Conservation (phyloP, 2,888 invertebrate species). For the Zygothrica quintamaculata region DNA sequence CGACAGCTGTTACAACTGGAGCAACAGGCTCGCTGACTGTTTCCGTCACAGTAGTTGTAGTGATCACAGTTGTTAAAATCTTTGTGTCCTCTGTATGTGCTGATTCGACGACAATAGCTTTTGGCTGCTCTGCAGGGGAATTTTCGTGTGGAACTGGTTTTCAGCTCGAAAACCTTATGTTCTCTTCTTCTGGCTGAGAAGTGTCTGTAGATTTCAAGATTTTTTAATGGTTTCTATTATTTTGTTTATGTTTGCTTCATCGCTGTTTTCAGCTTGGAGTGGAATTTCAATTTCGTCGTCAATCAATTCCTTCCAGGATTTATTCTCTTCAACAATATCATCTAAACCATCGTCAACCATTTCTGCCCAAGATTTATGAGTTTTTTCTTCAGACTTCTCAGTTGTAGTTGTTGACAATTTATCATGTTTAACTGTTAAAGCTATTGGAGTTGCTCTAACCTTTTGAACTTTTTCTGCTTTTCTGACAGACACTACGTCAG, state of each 20-base stretch:
- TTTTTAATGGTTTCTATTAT: conserved; percentile 66
- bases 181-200: conserved; percentile 8
- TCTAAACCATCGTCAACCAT: conserved; percentile 73
- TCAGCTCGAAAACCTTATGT: too few species aligned
- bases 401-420: conserved; percentile 35
- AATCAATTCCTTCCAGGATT: conserved; percentile 75
- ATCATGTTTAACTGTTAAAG: conserved; percentile 31
- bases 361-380: conserved; percentile 71
- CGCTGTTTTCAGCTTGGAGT: conserved; percentile 52
- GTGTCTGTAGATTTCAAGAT: conserved; percentile 42
- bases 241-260: conserved; percentile 60
- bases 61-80: not conserved
- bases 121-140: conserved; percentile 11
- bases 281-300: conserved; percentile 78
- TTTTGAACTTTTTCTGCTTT: conserved; percentile 15
- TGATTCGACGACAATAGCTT: not conserved
- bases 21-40: not conserved
- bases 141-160: too few species aligned
- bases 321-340: conserved; percentile 50
- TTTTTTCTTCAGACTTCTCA: conserved; percentile 21
- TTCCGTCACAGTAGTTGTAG: not conserved
- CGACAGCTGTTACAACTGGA: not conserved
- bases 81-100: not conserved
- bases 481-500: conserved; percentile 4
- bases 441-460: too few species aligned